Percentiles rank a stretch among this genome's conserved stretches.
Conservation (phyloP, 2,797 vertebrate genomes). For the Fundulus diaphanus region DNA sequence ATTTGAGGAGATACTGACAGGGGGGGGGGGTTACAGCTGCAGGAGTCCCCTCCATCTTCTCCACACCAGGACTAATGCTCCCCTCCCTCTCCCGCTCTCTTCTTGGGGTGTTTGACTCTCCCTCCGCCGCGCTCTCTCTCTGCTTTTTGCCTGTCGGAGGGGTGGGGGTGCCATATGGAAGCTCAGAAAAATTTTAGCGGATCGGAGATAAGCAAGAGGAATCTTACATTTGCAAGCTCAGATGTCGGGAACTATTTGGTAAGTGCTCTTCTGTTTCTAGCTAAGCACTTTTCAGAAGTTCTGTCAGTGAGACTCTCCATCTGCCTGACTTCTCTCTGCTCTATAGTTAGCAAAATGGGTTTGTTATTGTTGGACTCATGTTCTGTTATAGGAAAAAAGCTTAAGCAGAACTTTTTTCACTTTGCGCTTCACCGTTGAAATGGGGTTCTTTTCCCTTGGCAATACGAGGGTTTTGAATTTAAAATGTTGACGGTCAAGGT, state of each 20-base stretch:
- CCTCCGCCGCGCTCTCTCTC: constrained; percentile 53
- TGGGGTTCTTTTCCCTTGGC: constrained; percentile 63
- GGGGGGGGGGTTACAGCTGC: constrained; percentile 91
- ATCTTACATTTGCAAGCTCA: constrained; percentile 77
- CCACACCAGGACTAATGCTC: constrained; percentile 63
- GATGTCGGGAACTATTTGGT: constrained; percentile 84
- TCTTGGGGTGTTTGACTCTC: constrained; percentile 47
- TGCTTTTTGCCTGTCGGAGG: constrained; percentile 73
- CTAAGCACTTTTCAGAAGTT: constrained; percentile 46
- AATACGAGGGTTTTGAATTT: constrained; percentile 79
- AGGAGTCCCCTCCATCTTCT: constrained; percentile 82
- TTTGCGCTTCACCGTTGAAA: constrained; percentile 72
- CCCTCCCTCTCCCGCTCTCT: constrained; percentile 26
- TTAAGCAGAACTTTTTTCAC: constrained; percentile 6
- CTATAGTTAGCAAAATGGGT: constrained; percentile 20
- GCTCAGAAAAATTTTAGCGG: constrained; percentile 84
- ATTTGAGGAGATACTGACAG: constrained; percentile 76
- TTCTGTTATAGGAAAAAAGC: not conserved
- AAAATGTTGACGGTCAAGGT: constrained; percentile 85
- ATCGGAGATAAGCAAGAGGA: constrained; percentile 80
- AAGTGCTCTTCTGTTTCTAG: constrained; percentile 73
- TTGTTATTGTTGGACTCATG: constrained; percentile 6
- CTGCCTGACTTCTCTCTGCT: constrained; percentile 3
- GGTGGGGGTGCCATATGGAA: constrained; percentile 79
- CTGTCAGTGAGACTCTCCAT: not conserved